Base-by-base conservation (phyloP, 1,140 invertebrate species). In the Drosophila guanche region DNA sequence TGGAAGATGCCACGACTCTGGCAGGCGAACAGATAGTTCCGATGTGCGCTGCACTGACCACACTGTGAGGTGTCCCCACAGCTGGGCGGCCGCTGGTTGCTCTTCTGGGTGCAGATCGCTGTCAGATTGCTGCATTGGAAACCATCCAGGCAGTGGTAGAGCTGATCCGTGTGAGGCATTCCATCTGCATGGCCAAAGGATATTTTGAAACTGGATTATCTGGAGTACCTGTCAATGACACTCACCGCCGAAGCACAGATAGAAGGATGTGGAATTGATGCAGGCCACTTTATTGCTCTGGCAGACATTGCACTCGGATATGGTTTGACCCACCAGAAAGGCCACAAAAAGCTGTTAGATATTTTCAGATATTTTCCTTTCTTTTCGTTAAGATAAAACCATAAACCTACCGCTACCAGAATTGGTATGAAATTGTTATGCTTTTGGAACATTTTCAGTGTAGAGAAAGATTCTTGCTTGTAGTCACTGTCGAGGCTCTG, bases 221-320 rank as follows among this genome's bases (percentile, higher is more conserved):
- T 10, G 16, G 16, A 2, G 0, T 20, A 14, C n/a, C n/a, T 4
- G 0, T 16, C 12, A 10, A 22, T 40, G 7, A 5, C 2, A 70
- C 65, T 52, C 48, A 90, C 90, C 75, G 2, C 89, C 90, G n/a
- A 90, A 90, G 33, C 90, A 91, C 45, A 90, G 52, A 42, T 91
- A 86, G 29, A 85, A 91, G 0, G 90, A 91, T 5, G 79, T 85
- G 5, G 90, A 90, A 37, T 91, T 91, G 4, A 91, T 76, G 53
- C 90, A 91, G 41, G 90, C 90, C 10, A 67, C 90, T 46, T 70
- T 47, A 56, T 91, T 91, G 0, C 48, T 25, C 43, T 91, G 90
- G 6, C 90, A 91, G 5, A 91, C 86, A 66, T 91, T 86, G 46
- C 90, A 91, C 0, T 52, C 77, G 7, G 55, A 54, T 2, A 58